phyloP scores from a whole-genome alignment of 92 coral and sea anemone species.

The Umimayanthus kanabou region DNA sequence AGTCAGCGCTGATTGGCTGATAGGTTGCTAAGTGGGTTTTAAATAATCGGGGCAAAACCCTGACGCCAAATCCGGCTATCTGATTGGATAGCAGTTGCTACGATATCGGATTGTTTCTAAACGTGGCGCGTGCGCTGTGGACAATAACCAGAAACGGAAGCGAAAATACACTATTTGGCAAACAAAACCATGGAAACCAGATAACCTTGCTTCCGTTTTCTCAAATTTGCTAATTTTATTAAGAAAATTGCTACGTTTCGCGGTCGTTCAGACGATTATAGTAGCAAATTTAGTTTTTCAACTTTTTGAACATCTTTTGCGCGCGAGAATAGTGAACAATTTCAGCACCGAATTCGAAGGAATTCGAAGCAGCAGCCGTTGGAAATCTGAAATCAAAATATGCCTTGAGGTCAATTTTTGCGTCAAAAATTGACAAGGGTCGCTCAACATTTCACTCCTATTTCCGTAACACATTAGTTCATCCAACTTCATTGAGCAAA shows the following conservation, averaged over 20 bases:
- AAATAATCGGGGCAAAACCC: conserved; percentile 57
- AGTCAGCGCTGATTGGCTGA: conserved; percentile 70
- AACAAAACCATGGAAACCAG: conserved; percentile 38
- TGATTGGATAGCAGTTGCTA: conserved; percentile 82
- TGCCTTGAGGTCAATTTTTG: neutral
- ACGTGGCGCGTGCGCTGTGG: conserved; percentile 62
- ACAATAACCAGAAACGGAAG: conserved; percentile 19
- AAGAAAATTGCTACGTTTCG: conserved; percentile 1
- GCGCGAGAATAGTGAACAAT: neutral
- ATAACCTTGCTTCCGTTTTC: conserved; percentile 12
- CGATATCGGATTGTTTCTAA: conserved; percentile 69
- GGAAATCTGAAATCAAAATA: neutral
- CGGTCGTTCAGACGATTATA: neutral
- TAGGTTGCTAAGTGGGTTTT: conserved; percentile 67
- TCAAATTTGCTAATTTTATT: neutral
- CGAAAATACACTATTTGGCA: neutral
- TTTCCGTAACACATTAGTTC: neutral
- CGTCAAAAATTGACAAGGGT: neutral
- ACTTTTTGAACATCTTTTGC: neutral
- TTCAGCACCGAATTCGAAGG: neutral
- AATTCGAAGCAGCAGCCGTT: neutral
- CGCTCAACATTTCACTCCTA: neutral
- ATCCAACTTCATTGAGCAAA: neutral
- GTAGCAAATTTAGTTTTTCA: neutral
- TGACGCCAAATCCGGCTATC: conserved; percentile 63